Conservation (phyloP, 2,888 invertebrate genomes). For the Junonia oenone region DNA sequence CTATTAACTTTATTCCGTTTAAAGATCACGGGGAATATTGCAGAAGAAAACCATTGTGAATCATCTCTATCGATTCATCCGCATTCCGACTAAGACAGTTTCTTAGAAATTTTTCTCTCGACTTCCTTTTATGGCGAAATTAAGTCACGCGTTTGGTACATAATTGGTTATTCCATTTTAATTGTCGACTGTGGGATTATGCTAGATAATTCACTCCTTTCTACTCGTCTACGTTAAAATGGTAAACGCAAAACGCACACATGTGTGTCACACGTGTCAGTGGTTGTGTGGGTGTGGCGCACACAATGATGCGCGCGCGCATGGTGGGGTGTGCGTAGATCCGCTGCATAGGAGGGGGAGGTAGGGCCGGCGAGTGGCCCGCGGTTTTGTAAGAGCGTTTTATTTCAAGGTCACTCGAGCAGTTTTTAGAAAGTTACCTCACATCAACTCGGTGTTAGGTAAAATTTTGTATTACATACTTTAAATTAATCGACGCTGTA, state of each 20-base stretch:
- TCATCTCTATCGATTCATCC: slow-evolving; percentile 30
- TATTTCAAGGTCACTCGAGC: slow-evolving; percentile 78
- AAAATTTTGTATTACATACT: slow-evolving; percentile 42
- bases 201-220: slow-evolving; percentile 69
- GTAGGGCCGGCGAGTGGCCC: slow-evolving; percentile 66
- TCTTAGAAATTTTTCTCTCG: slow-evolving; percentile 27
- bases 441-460: slow-evolving; percentile 54
- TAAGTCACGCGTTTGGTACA: slow-evolving; percentile 16
- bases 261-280: slow-evolving; percentile 35
- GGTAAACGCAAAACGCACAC: slow-evolving; percentile 43
- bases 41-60: slow-evolving; percentile 18
- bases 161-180: slow-evolving; percentile 21
- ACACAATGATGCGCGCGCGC: slow-evolving; percentile 42
- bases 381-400: slow-evolving; percentile 78
- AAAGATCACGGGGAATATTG: slow-evolving; percentile 1
- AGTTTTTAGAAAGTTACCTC: slow-evolving; percentile 79
- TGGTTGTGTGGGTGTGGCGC: slow-evolving; percentile 36
- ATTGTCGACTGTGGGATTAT: slow-evolving; percentile 40
- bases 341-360: slow-evolving; percentile 52
- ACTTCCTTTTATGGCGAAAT: slow-evolving; percentile 22
- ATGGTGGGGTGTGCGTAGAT: slow-evolving; percentile 60
- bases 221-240: slow-evolving; percentile 44
- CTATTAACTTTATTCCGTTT: neutral
- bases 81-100: slow-evolving; percentile 28
- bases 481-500: slow-evolving; percentile 5